Evolutionary conservation across 2,797 vertebrate species (phyloP).

Genomic region (Chlorospingus semifuscus): DNA sequence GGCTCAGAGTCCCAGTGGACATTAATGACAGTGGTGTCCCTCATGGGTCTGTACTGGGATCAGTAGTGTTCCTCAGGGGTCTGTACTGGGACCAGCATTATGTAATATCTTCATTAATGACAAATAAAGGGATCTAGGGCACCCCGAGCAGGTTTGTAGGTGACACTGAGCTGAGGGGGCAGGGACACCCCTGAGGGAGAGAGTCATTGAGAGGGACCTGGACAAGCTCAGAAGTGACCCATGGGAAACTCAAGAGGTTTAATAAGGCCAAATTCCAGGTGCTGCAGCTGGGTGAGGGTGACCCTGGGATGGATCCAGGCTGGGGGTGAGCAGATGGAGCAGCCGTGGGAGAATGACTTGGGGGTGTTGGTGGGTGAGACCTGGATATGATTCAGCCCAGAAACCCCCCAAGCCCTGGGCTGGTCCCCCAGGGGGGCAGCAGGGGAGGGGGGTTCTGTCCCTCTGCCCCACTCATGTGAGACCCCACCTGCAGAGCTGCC

Average conservation of each 20-base stretch:
- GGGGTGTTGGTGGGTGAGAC: neutral
- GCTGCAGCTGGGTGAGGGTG: neutral
- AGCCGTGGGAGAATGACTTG: neutral
- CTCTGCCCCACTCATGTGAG: neutral
- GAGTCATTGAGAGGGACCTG: neutral
- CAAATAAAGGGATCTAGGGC: neutral
- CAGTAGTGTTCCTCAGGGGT: neutral
- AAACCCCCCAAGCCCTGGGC: neutral
- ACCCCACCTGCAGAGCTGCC: neutral
- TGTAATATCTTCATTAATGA: neutral
- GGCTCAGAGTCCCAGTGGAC: neutral
- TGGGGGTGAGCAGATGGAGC: neutral
- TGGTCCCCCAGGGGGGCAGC: neutral
- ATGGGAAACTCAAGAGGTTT: neutral
- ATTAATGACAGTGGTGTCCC: neutral
- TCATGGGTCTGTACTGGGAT: fast-evolving
- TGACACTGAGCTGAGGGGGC: neutral
- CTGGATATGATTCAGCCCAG: neutral
- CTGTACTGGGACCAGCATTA: neutral
- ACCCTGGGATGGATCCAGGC: neutral
- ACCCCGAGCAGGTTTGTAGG: neutral
- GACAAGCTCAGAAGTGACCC: neutral
- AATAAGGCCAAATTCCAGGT: neutral
- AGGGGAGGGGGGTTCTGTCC: neutral
- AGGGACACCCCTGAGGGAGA: neutral